Percentiles rank a stretch among this genome's conserved stretches.
Conservation (phyloP, 2,113 vertebrate species). For the Craseonycteris thonglongyai region DNA sequence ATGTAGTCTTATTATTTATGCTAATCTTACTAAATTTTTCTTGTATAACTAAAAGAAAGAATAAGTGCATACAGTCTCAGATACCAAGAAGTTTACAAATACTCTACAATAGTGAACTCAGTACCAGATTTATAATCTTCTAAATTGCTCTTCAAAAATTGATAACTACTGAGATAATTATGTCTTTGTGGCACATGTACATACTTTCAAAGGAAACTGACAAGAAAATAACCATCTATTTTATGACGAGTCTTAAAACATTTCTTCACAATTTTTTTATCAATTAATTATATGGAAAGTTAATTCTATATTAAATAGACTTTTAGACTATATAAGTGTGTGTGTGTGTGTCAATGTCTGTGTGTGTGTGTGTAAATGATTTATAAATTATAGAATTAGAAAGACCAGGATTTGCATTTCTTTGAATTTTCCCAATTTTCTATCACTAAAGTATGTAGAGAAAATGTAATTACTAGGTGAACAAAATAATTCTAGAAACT, state of each 20-base stretch:
- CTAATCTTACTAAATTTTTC: neutral
- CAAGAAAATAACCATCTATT: neutral
- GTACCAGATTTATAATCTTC: neutral
- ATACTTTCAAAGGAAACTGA: neutral
- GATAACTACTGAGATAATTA: neutral
- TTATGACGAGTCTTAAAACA: neutral
- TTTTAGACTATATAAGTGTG: neutral
- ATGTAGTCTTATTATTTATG: neutral
- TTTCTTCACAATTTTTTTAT: neutral
- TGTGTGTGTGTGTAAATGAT: neutral
- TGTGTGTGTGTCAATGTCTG: neutral
- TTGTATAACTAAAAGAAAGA: neutral
- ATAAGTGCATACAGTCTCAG: neutral
- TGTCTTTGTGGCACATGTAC: neutral
- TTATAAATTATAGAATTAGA: neutral
- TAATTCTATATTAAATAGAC: neutral
- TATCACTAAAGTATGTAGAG: neutral
- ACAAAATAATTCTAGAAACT: neutral
- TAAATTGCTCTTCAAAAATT: neutral
- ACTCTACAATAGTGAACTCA: neutral
- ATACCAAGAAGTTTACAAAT: neutral
- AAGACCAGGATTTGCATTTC: neutral
- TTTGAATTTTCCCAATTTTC: neutral
- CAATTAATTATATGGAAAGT: neutral
- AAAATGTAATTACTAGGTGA: neutral